Base-by-base conservation (phyloP, 2,797 vertebrate species). In the Oreochromis mossambicus region DNA sequence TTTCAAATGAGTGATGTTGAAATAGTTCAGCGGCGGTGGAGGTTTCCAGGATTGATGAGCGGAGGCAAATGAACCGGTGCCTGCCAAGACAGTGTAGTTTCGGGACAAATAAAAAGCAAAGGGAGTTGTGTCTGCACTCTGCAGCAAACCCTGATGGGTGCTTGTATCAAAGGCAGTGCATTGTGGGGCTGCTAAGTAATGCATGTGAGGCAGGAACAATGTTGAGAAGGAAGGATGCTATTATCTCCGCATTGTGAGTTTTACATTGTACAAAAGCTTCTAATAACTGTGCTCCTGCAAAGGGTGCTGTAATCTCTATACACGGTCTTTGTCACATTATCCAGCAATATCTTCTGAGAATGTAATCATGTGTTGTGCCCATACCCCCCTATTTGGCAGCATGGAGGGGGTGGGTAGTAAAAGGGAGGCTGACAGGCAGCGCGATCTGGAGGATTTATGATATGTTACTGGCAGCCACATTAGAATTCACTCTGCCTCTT, bases 391-490 rank as follows among this genome's bases (percentile, higher is more conserved):
- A 9, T 86, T 87, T 91, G 82, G 80, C 63, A 56, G 79, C 78
- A 77, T 81, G 41, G 75, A 58, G 43, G 51, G 78, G 82, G 84
- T 7, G 83, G 75, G 80, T 51, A 52, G 81, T 80, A 29, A 63
- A 55, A 29, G 46, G 79, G 54, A 43, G 78, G 63, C 5, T 78
- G 87, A 89, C 58, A 54, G 77, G 92, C 75, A 29, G 58, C 76
- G 80, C 32, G 66, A 88, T 91, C 84, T 87, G 87, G 81, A 92
- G 91, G 90, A 96, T 95, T 95, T 95, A 95, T 94, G 93, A 91
- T 87, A 89, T 77, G 89, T 83, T 90, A 75, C 90, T 77, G 73
- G 92, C 92, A 87, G 77, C 80, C 91, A 86, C 87, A 92, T 93
- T 93, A 93, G 83, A 89, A 94, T 94, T 92, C 89, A 80, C 50